phyloP scores from a whole-genome alignment of 2,113 vertebrate species.

The Melospiza melodia region DNA sequence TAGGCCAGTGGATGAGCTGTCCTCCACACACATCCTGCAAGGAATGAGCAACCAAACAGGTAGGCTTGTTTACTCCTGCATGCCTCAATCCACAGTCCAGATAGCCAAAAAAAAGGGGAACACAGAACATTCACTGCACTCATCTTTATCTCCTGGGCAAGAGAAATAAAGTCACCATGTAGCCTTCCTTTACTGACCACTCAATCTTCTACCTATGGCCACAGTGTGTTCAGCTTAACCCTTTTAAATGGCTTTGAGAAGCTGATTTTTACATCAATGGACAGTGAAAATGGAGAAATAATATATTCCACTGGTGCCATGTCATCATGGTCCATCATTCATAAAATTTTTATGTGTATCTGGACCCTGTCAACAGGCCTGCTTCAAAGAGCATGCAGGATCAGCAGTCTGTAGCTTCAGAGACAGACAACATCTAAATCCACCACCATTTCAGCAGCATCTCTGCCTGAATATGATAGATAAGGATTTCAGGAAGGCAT shows the following conservation, averaged over 20 bases:
- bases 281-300: background rate
- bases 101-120: background rate
- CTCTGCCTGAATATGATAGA: slow-evolving; percentile 57
- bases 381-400: background rate
- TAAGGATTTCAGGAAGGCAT: slow-evolving; percentile 52
- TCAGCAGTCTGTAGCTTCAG: background rate
- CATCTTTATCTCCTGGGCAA: background rate
- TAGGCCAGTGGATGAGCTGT: background rate
- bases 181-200: background rate
- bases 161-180: background rate
- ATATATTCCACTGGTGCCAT: background rate
- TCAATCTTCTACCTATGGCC: background rate
- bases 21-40: background rate
- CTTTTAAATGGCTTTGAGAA: background rate
- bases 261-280: background rate
- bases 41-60: background rate
- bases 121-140: background rate
- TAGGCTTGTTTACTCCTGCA: background rate
- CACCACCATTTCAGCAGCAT: slow-evolving; percentile 12
- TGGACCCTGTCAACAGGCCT: background rate
- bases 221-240: background rate
- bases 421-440: slow-evolving; percentile 56
- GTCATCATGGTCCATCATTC: background rate
- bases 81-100: background rate
- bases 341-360: background rate